These are phyloP conservation scores for Epinephelus fuscoguttatus DNA, from an alignment of 2,113 vertebrate species.

Conservation along the genomic window DNA sequence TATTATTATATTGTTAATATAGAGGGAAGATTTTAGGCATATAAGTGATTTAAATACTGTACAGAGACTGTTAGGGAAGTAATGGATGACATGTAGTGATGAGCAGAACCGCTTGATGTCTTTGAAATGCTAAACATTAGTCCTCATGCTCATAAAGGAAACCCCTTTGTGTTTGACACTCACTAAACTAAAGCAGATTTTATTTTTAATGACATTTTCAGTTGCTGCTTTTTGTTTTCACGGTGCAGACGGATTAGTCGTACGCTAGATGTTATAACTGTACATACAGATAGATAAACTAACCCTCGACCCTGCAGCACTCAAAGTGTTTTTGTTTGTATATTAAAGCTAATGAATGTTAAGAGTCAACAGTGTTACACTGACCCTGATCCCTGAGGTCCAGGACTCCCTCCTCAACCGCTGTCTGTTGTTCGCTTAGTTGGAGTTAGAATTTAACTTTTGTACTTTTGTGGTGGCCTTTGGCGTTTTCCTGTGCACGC, in stretches of 20 bases:
- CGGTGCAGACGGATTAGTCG: neutral
- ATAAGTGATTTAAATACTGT: slow-evolving; percentile 27
- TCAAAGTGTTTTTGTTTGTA: slow-evolving; percentile 8
- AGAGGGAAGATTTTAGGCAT: slow-evolving; percentile 1
- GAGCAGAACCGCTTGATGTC: neutral
- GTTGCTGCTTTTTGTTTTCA: slow-evolving; percentile 32
- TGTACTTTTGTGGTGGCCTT: neutral
- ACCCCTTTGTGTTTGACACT: neutral
- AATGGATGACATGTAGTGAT: neutral
- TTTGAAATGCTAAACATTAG: neutral
- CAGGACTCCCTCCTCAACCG: neutral
- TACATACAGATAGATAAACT: neutral
- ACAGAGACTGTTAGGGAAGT: neutral
- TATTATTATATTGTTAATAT: slow-evolving; percentile 13
- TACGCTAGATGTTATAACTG: slow-evolving; percentile 17
- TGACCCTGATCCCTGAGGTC: neutral
- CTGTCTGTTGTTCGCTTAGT: neutral
- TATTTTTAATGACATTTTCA: neutral
- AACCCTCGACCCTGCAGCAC: neutral
- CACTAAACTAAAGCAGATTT: neutral
- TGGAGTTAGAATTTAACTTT: neutral
- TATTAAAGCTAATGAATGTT: slow-evolving; percentile 24
- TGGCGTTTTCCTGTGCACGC: neutral
- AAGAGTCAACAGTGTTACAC: slow-evolving; percentile 56
- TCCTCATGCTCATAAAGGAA: neutral